A percentile compares a stretch with the other conserved stretches of the same genome.
phyloP scores from a whole-genome alignment of 2,888 invertebrate genomes.

The Agrilus biguttatus region DNA sequence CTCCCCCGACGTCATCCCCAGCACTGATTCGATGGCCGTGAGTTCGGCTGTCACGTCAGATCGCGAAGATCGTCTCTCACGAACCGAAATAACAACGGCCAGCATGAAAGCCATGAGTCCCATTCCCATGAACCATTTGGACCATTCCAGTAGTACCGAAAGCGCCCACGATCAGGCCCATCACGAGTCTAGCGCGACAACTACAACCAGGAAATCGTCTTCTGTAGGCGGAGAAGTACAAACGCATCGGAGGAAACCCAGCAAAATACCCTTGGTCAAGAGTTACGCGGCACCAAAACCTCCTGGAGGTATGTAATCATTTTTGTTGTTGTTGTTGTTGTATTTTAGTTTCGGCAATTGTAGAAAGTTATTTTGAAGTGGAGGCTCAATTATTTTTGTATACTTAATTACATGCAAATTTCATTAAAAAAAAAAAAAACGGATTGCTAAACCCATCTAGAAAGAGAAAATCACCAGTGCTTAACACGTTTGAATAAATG shows the following conservation, averaged over 20 bases:
- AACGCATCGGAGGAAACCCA: conserved; percentile 37
- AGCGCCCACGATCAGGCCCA: conserved; percentile 43
- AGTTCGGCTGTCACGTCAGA: conserved; percentile 10
- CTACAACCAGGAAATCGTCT: conserved; percentile 8
- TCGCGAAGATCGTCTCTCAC: conserved; percentile 33
- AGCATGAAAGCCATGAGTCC: conserved; percentile 46
- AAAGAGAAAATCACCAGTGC: no score
- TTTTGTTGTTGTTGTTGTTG: no score
- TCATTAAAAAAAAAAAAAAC: no score
- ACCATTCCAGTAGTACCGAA: conserved; percentile 49
- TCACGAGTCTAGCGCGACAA: conserved; percentile 24
- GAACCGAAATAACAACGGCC: conserved; percentile 33
- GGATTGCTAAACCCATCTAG: no score
- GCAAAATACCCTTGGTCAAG: conserved; percentile 54
- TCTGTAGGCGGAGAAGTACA: conserved; percentile 10
- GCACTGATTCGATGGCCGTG: conserved; percentile 27
- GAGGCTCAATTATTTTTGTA: no score
- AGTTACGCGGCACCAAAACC: conserved; percentile 47
- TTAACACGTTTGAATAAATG: no score
- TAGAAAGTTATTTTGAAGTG: no score
- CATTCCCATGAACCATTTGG: conserved; percentile 35
- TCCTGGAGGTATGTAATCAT: conserved; percentile 24
- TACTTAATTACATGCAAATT: no score
- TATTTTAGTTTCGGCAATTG: no score
- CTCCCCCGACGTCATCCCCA: conserved; percentile 31